Evolutionary conservation across 2,797 vertebrate species (phyloP).

Genomic region (Chelon labrosus): DNA sequence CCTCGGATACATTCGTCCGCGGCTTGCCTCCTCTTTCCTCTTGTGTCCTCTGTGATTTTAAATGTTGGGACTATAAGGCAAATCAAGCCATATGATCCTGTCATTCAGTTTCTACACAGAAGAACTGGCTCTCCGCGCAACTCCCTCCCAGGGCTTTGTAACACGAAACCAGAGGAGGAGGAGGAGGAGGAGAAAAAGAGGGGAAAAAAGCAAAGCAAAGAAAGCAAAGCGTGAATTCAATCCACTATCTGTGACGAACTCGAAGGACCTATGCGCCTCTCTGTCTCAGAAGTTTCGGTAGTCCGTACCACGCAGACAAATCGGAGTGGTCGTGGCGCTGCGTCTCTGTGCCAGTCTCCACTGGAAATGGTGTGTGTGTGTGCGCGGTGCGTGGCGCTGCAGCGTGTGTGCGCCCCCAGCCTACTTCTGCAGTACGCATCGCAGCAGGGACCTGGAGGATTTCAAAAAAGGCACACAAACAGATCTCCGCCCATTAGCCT

Average conservation of each 20-base stretch:
- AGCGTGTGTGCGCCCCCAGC: conserved; percentile 67
- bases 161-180: conserved; percentile 77
- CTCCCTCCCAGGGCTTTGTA: conserved; percentile 83
- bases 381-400: conserved; percentile 61
- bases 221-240: conserved; percentile 65
- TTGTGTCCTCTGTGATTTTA: conserved; percentile 1
- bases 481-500: conserved; percentile 75
- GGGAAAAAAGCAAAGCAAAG: conserved; percentile 23
- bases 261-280: conserved; percentile 38
- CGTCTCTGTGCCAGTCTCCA: conserved; percentile 69
- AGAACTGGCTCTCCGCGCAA: conserved; percentile 79
- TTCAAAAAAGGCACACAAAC: conserved; percentile 66
- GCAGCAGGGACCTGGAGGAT: conserved; percentile 66
- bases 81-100: conserved; percentile 81
- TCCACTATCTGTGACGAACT: conserved; percentile 69
- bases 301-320: conserved; percentile 30
- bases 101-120: conserved; percentile 82
- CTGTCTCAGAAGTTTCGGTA: conserved; percentile 68
- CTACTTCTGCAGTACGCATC: conserved; percentile 75
- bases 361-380: conserved; percentile 56
- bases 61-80: conserved; percentile 51
- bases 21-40: conserved; percentile 24
- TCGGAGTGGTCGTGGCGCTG: conserved; percentile 65
- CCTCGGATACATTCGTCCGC: conserved; percentile 27
- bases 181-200: conserved; percentile 15